Evolutionary conservation across 2,113 vertebrate genomes (phyloP).

Genomic region (Galemys pyrenaicus): DNA sequence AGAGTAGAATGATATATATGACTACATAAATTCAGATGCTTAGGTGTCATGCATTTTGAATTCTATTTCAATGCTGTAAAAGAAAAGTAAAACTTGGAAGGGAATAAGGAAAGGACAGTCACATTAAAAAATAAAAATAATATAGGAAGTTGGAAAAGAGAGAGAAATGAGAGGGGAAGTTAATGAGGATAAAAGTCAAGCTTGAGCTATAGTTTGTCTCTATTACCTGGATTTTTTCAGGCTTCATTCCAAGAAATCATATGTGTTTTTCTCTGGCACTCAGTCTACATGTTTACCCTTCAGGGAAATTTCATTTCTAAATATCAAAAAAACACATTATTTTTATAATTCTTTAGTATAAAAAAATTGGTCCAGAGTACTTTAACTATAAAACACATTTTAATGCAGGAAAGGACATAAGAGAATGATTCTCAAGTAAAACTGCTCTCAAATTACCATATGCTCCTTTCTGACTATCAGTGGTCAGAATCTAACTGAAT

Average conservation of each 20-base stretch:
- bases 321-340: neutral
- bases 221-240: neutral
- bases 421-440: constrained; percentile 4
- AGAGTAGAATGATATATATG: neutral
- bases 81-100: neutral
- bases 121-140: neutral
- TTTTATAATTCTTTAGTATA: constrained; percentile 2
- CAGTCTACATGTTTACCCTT: neutral
- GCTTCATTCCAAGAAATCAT: neutral
- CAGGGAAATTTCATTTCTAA: neutral
- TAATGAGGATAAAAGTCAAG: neutral
- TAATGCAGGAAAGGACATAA: neutral
- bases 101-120: neutral
- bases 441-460: neutral
- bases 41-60: neutral
- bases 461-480: neutral
- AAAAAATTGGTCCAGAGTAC: neutral
- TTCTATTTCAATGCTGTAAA: neutral
- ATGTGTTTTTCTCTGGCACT: neutral
- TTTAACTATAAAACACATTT: constrained; percentile 4
- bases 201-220: neutral
- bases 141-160: neutral
- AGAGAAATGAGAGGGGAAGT: neutral
- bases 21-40: neutral
- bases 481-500: neutral